phyloP scores from a whole-genome alignment of 2,888 invertebrate species.

The Acrocyrtus sp. region DNA sequence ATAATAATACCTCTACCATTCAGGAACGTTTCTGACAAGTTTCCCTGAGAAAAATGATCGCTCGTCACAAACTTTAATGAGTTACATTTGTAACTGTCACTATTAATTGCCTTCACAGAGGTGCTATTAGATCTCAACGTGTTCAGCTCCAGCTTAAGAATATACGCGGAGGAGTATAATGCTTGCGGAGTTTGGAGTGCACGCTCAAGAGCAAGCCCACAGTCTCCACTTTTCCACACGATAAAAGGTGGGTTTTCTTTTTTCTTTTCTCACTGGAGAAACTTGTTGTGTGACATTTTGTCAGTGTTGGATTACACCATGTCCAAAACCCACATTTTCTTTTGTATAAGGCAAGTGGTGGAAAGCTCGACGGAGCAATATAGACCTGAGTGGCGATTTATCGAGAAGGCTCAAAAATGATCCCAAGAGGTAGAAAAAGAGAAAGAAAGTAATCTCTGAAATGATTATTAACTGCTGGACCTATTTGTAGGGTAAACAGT shows the following conservation, averaged over 20 bases:
- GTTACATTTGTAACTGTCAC: constrained; percentile 47
- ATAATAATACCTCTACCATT: too few species aligned
- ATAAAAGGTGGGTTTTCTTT: constrained; percentile 1
- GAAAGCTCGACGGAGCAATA: too few species aligned
- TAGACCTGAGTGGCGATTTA: too few species aligned
- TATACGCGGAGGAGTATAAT: constrained; percentile 3
- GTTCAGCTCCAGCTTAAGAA: too few species aligned
- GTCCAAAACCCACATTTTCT: too few species aligned
- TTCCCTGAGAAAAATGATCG: constrained; percentile 38
- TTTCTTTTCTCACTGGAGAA: constrained; percentile 7
- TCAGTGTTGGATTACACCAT: constrained; percentile 27
- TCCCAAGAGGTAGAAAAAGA: not conserved
- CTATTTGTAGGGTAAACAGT: too few species aligned
- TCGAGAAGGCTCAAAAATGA: too few species aligned
- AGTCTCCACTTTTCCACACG: not conserved
- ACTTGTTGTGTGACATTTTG: constrained; percentile 36
- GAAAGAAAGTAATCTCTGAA: constrained; percentile 5
- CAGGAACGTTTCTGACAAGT: constrained; percentile 4
- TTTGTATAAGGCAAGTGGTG: too few species aligned
- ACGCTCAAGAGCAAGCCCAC: not conserved
- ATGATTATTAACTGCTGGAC: too few species aligned
- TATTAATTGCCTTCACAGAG: constrained; percentile 41
- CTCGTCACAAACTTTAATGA: constrained; percentile 45
- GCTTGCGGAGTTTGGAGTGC: not conserved
- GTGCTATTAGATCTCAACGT: constrained; percentile 38